Evolutionary conservation across 37 sponge, comb jelly and placozoan genomes (phyloP), one percentile per base, ranked within the genome.

Genomic region (Diacarnus erythraeanus): DNA sequence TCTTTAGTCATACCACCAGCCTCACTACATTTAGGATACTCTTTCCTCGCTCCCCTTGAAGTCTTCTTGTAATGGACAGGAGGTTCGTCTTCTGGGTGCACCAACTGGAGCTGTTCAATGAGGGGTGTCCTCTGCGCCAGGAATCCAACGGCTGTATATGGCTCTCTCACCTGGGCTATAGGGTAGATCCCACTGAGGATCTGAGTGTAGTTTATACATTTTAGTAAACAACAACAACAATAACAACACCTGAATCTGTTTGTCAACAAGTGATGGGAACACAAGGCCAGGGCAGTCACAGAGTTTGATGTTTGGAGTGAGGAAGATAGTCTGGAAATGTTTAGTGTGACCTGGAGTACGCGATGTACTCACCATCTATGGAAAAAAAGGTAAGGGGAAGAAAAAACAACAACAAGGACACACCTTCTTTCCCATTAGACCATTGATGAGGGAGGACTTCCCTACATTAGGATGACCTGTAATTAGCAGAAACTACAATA

Each of bases 261-360:
- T 98, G 64, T 90, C 86, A 44, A 93, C 90, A 0, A 89, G 80
- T 0, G 94, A 88, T 4, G 99, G 99, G 70, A 98, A 98, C 57
- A 98, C 94, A 9, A 98, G 88, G 0, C 99, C 99, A 29, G 99
- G 99, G 79, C 99, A 96, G 66, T 98, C 99, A 87, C 99, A 98
- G 15, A 98, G 79, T 1, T 89, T 72, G 66, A 97, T 54, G 8
- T 85, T 70, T 31, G 75, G 89, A 15, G 96, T 83, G 76, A 95
- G 91, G 85, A 82, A 95, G 74, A 97, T 90, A 23, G 98, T 97
- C 76, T 98, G 99, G 65, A 98, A 98, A 82, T 98, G 99, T 41
- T 98, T 98, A 31, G 99, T 98, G 86, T 98, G 99, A 43, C 99
- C 99, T 41, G 99, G 99, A 0, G 99, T 96, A 33, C 92, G 78